A percentile compares a stretch with the other conserved stretches of the same genome.
phyloP scores from a whole-genome alignment of 2,888 invertebrate genomes.

The Macropis europaea region DNA sequence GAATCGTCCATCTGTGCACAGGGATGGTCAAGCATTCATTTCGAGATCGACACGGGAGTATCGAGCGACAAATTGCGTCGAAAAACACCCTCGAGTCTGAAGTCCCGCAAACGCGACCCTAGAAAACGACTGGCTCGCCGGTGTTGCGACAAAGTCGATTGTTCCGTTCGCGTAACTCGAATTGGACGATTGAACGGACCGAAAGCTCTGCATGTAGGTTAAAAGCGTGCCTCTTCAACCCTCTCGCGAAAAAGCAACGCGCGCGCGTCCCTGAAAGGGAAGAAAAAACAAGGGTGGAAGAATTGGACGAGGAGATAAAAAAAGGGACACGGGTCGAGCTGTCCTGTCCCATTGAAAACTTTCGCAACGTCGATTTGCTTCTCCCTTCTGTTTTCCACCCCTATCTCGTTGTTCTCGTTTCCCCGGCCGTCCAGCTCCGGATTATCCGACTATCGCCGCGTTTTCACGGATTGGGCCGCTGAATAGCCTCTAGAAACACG shows the following conservation, averaged over 20 bases:
- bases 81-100: not conserved
- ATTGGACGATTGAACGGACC: constrained; percentile 26
- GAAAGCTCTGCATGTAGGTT: constrained; percentile 12
- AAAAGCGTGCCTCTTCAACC: constrained; percentile 29
- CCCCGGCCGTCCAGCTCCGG: constrained; percentile 21
- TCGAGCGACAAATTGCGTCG: not conserved
- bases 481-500: constrained; percentile 6
- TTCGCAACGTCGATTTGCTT: constrained; percentile 8
- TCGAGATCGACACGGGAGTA: no score
- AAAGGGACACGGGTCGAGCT: constrained; percentile 27
- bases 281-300: constrained; percentile 16
- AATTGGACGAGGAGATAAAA: no score
- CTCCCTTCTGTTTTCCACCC: not conserved
- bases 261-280: not conserved
- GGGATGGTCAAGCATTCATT: no score
- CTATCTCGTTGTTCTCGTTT: constrained; percentile 21
- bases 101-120: not conserved
- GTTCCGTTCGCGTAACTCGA: constrained; percentile 29
- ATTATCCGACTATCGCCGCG: constrained; percentile 54
- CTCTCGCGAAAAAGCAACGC: not conserved
- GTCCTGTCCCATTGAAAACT: constrained; percentile 35
- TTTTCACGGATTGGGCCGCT: constrained; percentile 30
- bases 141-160: constrained; percentile 40
- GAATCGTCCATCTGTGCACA: no score
- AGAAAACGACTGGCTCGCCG: constrained; percentile 23